Percentiles rank a stretch among this genome's conserved stretches.
phyloP scores from a whole-genome alignment of 1,140 invertebrate species.

The Temnothorax nylanderi region DNA sequence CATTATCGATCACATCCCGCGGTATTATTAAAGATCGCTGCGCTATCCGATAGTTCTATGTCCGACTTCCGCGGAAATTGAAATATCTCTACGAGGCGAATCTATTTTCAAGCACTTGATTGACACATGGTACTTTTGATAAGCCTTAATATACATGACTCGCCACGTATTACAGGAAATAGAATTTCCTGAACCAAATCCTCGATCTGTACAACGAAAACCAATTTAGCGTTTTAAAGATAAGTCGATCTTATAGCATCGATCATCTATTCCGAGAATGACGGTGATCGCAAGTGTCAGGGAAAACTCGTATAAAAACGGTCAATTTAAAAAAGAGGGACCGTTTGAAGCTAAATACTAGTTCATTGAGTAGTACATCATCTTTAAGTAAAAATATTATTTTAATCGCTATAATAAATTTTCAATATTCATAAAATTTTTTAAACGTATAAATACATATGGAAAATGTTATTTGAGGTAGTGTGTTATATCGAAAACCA shows the following conservation, averaged over 20 bases:
- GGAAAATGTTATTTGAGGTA: background rate
- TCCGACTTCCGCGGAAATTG: conserved; percentile 15
- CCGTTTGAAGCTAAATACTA: background rate
- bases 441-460: background rate
- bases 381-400: background rate
- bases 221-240: conserved; percentile 29
- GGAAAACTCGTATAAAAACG: too few species aligned
- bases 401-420: background rate
- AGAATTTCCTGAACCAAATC: conserved; percentile 55
- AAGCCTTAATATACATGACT: conserved; percentile 38
- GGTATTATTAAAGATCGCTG: conserved; percentile 35
- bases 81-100: conserved; percentile 9
- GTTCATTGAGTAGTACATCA: background rate
- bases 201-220: conserved; percentile 12
- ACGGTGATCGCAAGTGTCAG: background rate
- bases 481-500: background rate
- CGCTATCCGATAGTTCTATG: background rate
- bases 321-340: background rate
- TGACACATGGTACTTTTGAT: conserved; percentile 5
- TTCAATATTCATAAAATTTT: background rate
- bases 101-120: conserved; percentile 46
- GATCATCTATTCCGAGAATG: conserved; percentile 14
- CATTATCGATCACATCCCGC: background rate
- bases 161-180: conserved; percentile 46
- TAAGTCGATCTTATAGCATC: background rate